Conservation (phyloP, 2,888 invertebrate genomes). For the Drosophila nigritarsus region DNA sequence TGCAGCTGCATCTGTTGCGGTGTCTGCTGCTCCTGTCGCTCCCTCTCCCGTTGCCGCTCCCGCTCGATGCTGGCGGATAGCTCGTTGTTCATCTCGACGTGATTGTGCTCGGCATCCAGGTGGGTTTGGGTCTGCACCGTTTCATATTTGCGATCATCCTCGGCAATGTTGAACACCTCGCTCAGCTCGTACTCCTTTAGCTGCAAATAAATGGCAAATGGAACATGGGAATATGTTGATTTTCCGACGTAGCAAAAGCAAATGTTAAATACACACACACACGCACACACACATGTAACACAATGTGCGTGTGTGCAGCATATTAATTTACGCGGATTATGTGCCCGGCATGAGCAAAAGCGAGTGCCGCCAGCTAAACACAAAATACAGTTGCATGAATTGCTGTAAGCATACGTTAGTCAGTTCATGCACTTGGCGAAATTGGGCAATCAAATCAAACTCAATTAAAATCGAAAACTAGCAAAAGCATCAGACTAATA, state of each 20-base stretch:
- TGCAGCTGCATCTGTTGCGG: conserved; percentile 74
- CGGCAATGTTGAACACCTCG: conserved; percentile 93
- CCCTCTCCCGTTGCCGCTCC: conserved; percentile 88
- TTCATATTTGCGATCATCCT: conserved; percentile 92
- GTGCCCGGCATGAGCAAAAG: conserved; percentile 64
- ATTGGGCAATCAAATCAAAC: neutral
- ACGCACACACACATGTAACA: neutral
- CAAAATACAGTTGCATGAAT: conserved; percentile 36
- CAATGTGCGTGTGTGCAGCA: conserved; percentile 63
- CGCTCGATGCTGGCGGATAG: conserved; percentile 92
- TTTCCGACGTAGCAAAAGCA: conserved; percentile 35
- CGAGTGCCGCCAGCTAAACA: conserved; percentile 42
- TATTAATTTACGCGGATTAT: conserved; percentile 78
- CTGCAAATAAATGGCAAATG: conserved; percentile 85
- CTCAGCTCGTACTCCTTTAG: conserved; percentile 94
- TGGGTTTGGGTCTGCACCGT: conserved; percentile 86
- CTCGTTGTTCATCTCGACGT: conserved; percentile 90
- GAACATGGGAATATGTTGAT: conserved; percentile 2
- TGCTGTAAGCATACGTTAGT: conserved; percentile 14
- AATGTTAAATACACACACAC: conserved; percentile 48
- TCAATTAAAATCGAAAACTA: neutral
- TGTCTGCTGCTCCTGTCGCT: conserved; percentile 35
- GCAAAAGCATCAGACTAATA: neutral
- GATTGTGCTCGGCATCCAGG: conserved; percentile 84
- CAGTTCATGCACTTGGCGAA: neutral